Base-by-base conservation (phyloP, 2,113 vertebrate genomes). In the Paramormyrops kingsleyae region DNA sequence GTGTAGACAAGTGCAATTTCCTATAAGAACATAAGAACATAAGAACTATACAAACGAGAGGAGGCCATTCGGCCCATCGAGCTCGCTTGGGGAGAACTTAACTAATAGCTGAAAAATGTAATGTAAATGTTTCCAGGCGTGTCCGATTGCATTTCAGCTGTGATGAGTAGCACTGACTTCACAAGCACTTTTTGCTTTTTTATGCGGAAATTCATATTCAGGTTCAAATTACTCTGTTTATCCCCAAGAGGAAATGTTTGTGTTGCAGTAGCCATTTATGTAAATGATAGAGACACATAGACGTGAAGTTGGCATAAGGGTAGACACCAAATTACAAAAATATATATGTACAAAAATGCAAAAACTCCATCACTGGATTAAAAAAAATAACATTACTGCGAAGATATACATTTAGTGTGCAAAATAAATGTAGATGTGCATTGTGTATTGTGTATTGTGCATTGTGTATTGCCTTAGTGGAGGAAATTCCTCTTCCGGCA, bases 1-100 rank as follows among this genome's bases (percentile, higher is more conserved):
- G 1, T 47, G 87, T 59, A 88, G 59, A 66, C 56, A 88, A 88
- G 44, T 88, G n/a, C 42, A 53, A 53, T 87, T 87, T 87, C 49
- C 47, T 87, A n/a, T n/a, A n/a, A n/a, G n/a, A n/a, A n/a, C n/a
- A n/a, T n/a, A n/a, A n/a, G n/a, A n/a, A n/a, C n/a, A n/a, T n/a
- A n/a, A n/a, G n/a, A n/a, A n/a, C n/a, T n/a, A n/a, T n/a, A n/a
- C n/a, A n/a, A n/a, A n/a, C n/a, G n/a, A n/a, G n/a, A n/a, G n/a
- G n/a, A n/a, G n/a, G n/a, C n/a, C n/a, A n/a, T n/a, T n/a, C n/a
- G n/a, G n/a, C n/a, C n/a, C n/a, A n/a, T n/a, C n/a, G n/a, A n/a
- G n/a, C n/a, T n/a, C n/a, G n/a, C n/a, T n/a, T n/a, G n/a, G n/a
- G n/a, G n/a, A n/a, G n/a, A n/a, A n/a, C n/a, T n/a, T n/a, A n/a